Evolutionary conservation across 2,888 invertebrate genomes (phyloP), one percentile per base, ranked within the genome.

Genomic region (Congeria kusceri): DNA sequence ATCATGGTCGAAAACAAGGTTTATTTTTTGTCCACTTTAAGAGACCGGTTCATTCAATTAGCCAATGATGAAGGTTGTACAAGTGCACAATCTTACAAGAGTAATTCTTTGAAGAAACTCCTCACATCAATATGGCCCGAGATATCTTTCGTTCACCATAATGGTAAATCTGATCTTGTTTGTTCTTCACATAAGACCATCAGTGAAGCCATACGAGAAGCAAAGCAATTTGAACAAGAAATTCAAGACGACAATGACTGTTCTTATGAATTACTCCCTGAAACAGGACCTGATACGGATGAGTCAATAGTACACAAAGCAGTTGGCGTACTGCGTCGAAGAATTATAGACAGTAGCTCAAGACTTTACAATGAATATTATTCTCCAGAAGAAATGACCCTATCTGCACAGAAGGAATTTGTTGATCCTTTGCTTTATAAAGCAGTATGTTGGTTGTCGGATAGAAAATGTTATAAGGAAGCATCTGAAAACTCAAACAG

Each of bases 351-450:
- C 23, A 53, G 1, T 9, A n/a, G 25, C 18, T 53, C 9, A 53
- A 18, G n/a, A 18, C 53, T 53, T 53, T 15, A 53, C 7, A 53
- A 25, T 9, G 23, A 68, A 68, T 68, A 68, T 44, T 68, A 58
- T 67, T 56, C 67, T 13, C 20, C 25, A 32, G 57, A 67, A 18
- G 63, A 63, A n/a, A 63, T 63, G 63, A 23, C 63, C 7, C 32
- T 63, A 25, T 11, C 7, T 23, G n/a, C 57, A 11, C 58, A 68
- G 39, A 57, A 68, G 25, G 46, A 57, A 3, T 67, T 67, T 67
- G 20, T 49, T 29, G 67, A 67, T 11, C 28, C 67, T 11, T 28
- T 67, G 11, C 29, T 68, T 28, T 58, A 58, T 59, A 32, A 58
- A 29, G 28, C 49, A 18, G 29, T 68, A 15, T 58, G 27, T 32